phyloP scores from a whole-genome alignment of 2,113 vertebrate genomes.

The Etia nguti region DNA sequence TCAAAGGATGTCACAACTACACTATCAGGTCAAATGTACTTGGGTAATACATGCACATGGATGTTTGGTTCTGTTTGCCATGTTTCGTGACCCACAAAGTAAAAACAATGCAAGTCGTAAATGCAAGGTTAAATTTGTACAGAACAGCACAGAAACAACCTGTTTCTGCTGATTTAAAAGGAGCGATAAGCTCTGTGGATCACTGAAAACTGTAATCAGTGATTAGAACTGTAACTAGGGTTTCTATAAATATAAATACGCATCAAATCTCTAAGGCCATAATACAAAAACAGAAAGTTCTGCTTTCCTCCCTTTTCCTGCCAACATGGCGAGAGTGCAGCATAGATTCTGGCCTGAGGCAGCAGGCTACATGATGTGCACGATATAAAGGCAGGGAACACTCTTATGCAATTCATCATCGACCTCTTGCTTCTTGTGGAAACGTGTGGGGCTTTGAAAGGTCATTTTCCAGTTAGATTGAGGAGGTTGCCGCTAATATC shows the following conservation, averaged over 20 bases:
- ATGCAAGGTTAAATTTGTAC: not conserved
- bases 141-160: not conserved
- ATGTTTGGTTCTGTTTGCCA: not conserved
- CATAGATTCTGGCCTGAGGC: conserved; percentile 2
- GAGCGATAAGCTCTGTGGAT: not conserved
- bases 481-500: conserved; percentile 1
- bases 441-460: conserved; percentile 15
- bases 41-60: not conserved
- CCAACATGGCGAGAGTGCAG: not conserved
- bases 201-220: not conserved
- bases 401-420: not conserved
- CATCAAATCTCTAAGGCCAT: not conserved
- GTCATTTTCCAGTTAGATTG: conserved; percentile 24
- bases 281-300: not conserved
- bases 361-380: not conserved
- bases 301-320: not conserved
- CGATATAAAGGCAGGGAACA: not conserved
- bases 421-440: not conserved
- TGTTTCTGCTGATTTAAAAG: not conserved
- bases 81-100: not conserved
- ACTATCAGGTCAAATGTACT: not conserved
- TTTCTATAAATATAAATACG: not conserved
- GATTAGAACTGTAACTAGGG: no score
- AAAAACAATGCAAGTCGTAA: no score
- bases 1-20: not conserved